phyloP scores from a whole-genome alignment of 2,113 vertebrate species.

The Eolophus roseicapilla region DNA sequence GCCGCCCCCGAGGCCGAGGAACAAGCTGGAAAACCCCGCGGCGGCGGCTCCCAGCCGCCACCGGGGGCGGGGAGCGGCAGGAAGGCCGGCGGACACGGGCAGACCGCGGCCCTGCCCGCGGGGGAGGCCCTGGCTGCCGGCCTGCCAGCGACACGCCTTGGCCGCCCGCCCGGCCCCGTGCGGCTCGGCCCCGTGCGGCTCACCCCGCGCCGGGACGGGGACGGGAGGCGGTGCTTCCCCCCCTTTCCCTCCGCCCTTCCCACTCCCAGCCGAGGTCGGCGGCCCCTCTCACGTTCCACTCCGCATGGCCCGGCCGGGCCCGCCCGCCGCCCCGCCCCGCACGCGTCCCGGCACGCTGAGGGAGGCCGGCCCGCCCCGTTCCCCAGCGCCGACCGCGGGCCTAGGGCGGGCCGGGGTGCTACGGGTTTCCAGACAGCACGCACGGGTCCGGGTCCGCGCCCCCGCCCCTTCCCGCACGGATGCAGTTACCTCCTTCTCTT shows the following conservation, averaged over 20 bases:
- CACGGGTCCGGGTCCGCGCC: not conserved
- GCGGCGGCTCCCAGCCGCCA: not conserved
- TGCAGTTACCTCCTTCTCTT: not conserved
- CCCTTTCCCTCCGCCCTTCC: no score
- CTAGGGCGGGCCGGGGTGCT: no score
- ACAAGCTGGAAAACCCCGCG: constrained; percentile 27
- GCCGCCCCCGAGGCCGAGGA: not conserved
- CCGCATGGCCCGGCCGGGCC: not conserved
- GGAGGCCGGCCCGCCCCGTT: not conserved
- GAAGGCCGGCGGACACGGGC: constrained; percentile 11
- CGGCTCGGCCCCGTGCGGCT: not conserved
- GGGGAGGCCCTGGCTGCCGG: not conserved
- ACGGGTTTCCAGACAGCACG: no score
- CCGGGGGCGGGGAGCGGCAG: not conserved
- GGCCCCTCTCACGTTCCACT: not conserved
- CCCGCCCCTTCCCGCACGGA: not conserved
- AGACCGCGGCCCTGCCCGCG: not conserved
- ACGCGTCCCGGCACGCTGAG: not conserved
- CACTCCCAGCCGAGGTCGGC: not conserved
- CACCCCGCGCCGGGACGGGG: not conserved
- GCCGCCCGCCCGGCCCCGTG: not conserved
- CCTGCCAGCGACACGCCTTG: not conserved
- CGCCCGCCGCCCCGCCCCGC: not conserved
- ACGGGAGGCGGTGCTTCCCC: not conserved
- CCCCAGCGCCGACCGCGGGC: no score